Conservation (phyloP, 2,113 vertebrate species). For the Mesoclemmys tuberculata region DNA sequence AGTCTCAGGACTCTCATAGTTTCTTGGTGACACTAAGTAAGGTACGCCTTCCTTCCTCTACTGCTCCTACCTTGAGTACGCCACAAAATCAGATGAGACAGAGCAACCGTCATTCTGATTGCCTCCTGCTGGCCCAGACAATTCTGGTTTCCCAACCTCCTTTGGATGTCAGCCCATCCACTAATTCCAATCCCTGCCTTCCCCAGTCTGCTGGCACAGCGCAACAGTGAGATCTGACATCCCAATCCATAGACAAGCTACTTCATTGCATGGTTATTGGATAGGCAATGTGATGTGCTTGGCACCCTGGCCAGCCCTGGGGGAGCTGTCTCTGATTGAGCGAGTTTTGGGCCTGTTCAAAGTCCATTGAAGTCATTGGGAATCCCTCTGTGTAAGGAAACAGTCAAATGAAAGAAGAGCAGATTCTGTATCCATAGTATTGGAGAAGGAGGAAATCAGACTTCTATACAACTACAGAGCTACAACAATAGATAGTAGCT, state of each 20-base stretch:
- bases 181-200: not conserved
- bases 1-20: not conserved
- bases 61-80: no score
- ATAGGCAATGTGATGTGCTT: not conserved
- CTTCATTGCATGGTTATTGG: not conserved
- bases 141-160: not conserved
- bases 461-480: not conserved
- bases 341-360: not conserved
- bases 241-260: not conserved
- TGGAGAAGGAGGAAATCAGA: not conserved
- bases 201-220: not conserved
- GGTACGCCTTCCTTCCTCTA: not conserved
- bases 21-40: not conserved
- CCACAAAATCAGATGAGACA: not conserved
- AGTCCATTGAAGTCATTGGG: not conserved
- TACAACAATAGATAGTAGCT: not conserved
- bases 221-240: not conserved
- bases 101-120: not conserved
- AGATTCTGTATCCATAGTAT: not conserved
- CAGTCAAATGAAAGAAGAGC: accelerated
- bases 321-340: not conserved
- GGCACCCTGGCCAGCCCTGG: not conserved
- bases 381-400: not conserved
- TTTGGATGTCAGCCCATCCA: not conserved
- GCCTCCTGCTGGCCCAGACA: not conserved